phyloP scores from a whole-genome alignment of 1,140 invertebrate genomes.

The Luehdorfia chinensis region DNA sequence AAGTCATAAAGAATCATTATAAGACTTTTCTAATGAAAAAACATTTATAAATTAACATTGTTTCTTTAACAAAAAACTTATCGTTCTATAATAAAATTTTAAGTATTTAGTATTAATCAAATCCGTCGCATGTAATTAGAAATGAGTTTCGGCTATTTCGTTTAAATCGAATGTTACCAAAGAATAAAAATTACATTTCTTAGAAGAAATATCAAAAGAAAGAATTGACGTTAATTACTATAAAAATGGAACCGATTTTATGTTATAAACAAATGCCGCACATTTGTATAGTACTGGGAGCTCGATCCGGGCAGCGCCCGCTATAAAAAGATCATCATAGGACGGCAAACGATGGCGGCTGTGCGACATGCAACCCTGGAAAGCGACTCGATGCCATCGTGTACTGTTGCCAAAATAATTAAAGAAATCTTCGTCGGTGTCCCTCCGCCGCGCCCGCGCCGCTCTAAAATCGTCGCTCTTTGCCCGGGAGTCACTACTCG shows the following conservation, averaged over 20 bases:
- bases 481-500: constrained; percentile 77
- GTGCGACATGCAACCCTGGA: constrained; percentile 77
- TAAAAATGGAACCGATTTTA: constrained; percentile 10
- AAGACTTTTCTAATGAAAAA: no score
- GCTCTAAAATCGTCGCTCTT: constrained; percentile 86
- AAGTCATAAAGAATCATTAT: no score
- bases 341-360: constrained; percentile 64
- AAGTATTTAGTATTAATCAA: no score
- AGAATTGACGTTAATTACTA: not conserved
- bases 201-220: no score
- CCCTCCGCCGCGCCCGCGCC: constrained; percentile 75
- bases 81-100: no score
- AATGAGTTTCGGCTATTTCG: no score
- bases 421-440: constrained; percentile 80
- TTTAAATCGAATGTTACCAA: no score
- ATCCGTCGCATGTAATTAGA: no score
- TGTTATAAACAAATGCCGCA: constrained; percentile 23
- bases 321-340: constrained; percentile 78
- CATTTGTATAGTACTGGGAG: constrained; percentile 44
- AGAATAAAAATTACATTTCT: no score
- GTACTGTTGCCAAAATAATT: constrained; percentile 86
- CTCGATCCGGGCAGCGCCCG: constrained; percentile 68
- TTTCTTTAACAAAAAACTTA: no score
- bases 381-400: constrained; percentile 74
- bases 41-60: no score